Conservation (phyloP, 2,888 invertebrate species). For the Rhyacophila evoluta region DNA sequence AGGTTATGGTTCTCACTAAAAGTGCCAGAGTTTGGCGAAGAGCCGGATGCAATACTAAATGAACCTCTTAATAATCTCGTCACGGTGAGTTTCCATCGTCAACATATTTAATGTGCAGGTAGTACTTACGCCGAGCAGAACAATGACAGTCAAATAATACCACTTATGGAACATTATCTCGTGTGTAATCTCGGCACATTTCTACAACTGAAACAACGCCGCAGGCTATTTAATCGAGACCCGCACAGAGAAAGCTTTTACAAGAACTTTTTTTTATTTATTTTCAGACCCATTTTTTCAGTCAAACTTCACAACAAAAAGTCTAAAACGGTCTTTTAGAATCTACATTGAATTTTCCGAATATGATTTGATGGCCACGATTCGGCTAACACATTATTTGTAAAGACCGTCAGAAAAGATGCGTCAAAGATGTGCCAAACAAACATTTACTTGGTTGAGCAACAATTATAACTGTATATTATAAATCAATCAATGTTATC, state of each 20-base stretch:
- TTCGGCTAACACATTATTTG: too few species aligned
- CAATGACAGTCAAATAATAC: neutral
- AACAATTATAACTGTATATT: too few species aligned
- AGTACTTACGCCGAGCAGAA: neutral
- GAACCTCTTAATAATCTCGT: conserved; percentile 3
- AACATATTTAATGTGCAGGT: conserved; percentile 3
- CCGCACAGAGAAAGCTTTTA: neutral
- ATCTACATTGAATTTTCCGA: too few species aligned
- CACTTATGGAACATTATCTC: neutral
- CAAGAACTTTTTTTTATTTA: too few species aligned
- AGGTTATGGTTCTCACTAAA: conserved; percentile 5
- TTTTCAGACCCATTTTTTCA: too few species aligned
- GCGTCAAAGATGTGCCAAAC: too few species aligned
- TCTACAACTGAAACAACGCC: neutral
- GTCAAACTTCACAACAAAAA: too few species aligned
- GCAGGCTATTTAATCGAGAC: neutral
- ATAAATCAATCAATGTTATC: too few species aligned
- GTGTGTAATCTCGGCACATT: neutral
- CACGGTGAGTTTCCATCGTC: neutral
- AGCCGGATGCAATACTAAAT: conserved; percentile 24
- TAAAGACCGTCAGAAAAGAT: too few species aligned
- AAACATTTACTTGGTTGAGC: too few species aligned
- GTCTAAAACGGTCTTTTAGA: too few species aligned
- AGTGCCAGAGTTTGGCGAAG: neutral
- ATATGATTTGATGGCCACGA: too few species aligned